Percentiles rank a stretch among this genome's conserved stretches.
Evolutionary conservation across 2,797 vertebrate species (phyloP).

Genomic region (Xiphophorus birchmanni): DNA sequence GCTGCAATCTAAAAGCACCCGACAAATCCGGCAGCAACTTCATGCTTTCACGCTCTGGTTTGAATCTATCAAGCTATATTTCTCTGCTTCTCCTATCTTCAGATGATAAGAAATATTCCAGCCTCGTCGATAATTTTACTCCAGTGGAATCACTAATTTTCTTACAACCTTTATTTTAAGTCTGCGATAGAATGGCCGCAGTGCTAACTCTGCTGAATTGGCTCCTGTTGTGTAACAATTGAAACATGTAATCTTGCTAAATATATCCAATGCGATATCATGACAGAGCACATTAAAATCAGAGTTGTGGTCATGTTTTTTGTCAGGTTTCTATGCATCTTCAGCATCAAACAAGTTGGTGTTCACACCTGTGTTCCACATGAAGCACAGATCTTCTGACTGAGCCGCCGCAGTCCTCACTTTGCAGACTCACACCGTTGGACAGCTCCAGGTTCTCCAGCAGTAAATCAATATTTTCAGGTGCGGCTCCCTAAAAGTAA

Average conservation of each 20-base stretch:
- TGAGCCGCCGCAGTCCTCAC: constrained; percentile 62
- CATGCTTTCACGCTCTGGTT: neutral
- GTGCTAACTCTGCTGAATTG: neutral
- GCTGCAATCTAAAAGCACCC: neutral
- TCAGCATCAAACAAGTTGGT: constrained; percentile 8
- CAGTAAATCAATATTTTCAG: constrained; percentile 87
- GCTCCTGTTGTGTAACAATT: neutral
- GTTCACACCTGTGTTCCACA: constrained; percentile 91
- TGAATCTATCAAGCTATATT: neutral
- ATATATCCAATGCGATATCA: neutral
- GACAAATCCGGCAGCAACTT: neutral
- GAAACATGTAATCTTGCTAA: neutral
- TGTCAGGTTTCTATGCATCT: neutral
- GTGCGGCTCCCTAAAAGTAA: constrained; percentile 66
- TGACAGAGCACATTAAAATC: neutral
- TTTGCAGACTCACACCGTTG: constrained; percentile 76
- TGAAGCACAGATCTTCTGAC: constrained; percentile 86
- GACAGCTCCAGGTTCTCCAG: constrained; percentile 86
- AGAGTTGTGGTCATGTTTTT: neutral
- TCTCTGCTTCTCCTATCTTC: neutral
- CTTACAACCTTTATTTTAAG: neutral
- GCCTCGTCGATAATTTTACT: neutral
- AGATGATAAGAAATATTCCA: neutral
- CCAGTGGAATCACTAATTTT: neutral
- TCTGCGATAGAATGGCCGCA: no score